Conservation (phyloP, 2,113 vertebrate genomes). For the Phrynosoma blainvillii region DNA sequence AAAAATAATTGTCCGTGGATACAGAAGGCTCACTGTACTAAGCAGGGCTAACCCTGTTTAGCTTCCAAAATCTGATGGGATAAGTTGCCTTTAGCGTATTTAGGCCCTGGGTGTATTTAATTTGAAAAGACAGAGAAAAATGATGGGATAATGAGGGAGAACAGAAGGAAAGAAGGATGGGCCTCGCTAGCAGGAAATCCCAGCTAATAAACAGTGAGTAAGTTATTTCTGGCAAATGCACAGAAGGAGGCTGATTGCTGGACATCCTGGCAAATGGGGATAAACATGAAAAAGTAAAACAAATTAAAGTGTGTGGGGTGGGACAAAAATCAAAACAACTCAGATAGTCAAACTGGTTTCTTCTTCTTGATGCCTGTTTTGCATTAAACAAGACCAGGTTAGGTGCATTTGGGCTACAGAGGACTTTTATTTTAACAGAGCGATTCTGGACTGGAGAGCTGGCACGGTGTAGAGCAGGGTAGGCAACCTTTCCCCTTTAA, state of each 20-base stretch:
- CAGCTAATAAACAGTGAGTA: background rate
- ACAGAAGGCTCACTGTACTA: too few relatives aligned
- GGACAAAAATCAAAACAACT: background rate
- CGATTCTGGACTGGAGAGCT: too few relatives aligned
- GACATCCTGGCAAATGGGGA: background rate
- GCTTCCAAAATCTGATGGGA: too few relatives aligned
- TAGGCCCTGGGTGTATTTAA: too few relatives aligned
- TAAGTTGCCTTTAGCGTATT: too few relatives aligned
- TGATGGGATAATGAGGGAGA: constrained; percentile 2
- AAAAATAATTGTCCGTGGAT: too few relatives aligned
- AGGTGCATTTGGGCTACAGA: too few relatives aligned
- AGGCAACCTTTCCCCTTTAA: too few relatives aligned
- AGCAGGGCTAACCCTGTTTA: too few relatives aligned
- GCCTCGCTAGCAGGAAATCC: constrained; percentile 14
- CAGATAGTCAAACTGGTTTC: background rate
- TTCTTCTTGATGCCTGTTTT: background rate
- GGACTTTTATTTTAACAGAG: too few relatives aligned
- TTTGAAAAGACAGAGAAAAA: background rate
- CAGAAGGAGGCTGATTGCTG: background rate
- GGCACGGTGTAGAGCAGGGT: too few relatives aligned
- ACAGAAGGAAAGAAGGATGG: background rate
- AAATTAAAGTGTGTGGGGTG: background rate
- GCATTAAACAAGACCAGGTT: background rate
- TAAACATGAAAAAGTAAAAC: background rate
- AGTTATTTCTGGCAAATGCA: background rate